Base-by-base conservation (phyloP, 2,888 invertebrate species). In the Rugalucina vietnamica region DNA sequence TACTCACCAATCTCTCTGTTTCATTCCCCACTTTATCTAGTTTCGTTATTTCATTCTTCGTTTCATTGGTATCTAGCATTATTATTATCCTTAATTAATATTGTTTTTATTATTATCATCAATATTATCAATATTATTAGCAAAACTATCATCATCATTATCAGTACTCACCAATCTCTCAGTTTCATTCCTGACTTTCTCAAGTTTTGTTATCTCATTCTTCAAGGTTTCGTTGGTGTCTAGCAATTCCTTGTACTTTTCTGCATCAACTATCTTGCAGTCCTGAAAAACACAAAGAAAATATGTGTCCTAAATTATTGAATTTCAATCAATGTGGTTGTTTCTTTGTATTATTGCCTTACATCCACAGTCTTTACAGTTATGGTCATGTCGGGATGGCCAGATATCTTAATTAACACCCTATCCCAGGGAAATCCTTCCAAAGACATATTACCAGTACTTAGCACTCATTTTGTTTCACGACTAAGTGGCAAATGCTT, bases 91-190 rank as follows among this genome's bases (percentile, higher is more conserved):
- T n/a, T n/a, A n/a, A n/a, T n/a, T n/a, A n/a, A n/a, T n/a, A n/a
- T n/a, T n/a, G n/a, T n/a, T n/a, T n/a, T n/a, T n/a, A n/a, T n/a
- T n/a, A n/a, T n/a, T n/a, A n/a, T n/a, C n/a, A n/a, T n/a, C n/a
- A n/a, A n/a, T n/a, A n/a, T n/a, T n/a, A n/a, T n/a, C n/a, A n/a
- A 43, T 43, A 12, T 8, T 43, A 43, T 43, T 12, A 12, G 8
- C 43, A 12, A 12, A 43, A 43, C 18, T 43, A 12, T 12, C 43
- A 43, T 12, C 10, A 43, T 12, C 43, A 12, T 12, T 43, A 18
- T 12, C 14, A 14, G 1, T 36, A 91, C 93, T 91, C 85, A 94
- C 94, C 71, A 93, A 82, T 84, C 90, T 88, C 50, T 93, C 93
- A 10, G 91, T 90, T 18, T 92, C 90, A 36, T 88, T 89, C 24